A percentile compares a stretch with the other conserved stretches of the same genome.
Conservation (phyloP, 2,797 vertebrate species). For the Chiroxiphia lanceolata region DNA sequence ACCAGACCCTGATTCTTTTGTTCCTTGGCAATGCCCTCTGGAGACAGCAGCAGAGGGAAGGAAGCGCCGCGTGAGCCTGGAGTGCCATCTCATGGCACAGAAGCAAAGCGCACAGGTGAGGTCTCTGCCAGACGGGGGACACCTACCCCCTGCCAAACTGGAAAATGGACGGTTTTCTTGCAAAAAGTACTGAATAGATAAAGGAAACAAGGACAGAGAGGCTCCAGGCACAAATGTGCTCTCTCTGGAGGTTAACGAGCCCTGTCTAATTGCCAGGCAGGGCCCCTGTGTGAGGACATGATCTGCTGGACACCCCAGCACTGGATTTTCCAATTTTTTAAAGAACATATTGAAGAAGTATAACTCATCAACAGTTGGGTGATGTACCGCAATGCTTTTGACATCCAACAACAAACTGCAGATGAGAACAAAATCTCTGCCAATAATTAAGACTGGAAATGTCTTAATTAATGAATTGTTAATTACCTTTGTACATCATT, state of each 20-base stretch:
- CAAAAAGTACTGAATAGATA: fast-evolving
- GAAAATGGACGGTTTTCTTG: fast-evolving
- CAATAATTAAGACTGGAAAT: neutral
- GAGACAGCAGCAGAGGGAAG: neutral
- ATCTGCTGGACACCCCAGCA: neutral
- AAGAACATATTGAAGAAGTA: neutral
- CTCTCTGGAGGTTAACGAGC: neutral
- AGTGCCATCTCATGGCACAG: constrained; percentile 43
- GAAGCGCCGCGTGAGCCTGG: neutral
- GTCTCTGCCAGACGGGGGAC: neutral
- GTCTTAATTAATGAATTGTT: neutral
- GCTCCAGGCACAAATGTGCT: neutral
- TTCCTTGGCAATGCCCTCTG: neutral
- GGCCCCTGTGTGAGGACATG: fast-evolving
- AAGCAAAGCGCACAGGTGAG: neutral
- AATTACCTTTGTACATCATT: neutral
- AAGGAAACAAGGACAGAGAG: neutral
- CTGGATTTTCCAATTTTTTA: neutral
- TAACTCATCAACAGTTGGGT: neutral
- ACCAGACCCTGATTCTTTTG: neutral
- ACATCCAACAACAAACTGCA: neutral
- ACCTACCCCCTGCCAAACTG: too few species aligned
- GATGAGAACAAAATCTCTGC: neutral
- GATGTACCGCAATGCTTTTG: neutral
- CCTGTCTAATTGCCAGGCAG: fast-evolving